Evolutionary conservation across 2,797 vertebrate species (phyloP).

Genomic region (Coranthus polyacanthus): DNA sequence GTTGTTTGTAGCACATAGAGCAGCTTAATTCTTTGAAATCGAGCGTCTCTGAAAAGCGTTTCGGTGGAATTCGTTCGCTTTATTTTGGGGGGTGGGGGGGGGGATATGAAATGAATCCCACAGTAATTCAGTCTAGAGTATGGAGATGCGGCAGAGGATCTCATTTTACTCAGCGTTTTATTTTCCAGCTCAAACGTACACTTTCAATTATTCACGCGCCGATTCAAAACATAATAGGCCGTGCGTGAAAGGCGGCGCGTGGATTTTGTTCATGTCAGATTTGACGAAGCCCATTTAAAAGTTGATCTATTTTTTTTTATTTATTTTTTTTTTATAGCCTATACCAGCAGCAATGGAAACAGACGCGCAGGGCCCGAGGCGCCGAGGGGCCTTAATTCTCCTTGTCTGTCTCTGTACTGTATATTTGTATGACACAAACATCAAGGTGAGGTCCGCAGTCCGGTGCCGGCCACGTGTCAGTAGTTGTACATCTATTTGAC

Average conservation of each 20-base stretch:
- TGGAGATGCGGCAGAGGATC: too few species aligned
- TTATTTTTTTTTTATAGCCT: neutral
- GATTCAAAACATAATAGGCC: neutral
- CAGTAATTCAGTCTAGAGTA: neutral
- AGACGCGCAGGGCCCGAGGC: neutral
- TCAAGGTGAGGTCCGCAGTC: constrained; percentile 76
- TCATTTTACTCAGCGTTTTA: neutral
- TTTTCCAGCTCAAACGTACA: neutral
- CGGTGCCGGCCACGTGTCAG: constrained; percentile 81
- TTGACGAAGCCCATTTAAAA: neutral
- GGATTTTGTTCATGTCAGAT: neutral
- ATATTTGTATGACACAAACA: constrained; percentile 82
- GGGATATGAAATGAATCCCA: neutral
- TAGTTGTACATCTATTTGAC: constrained; percentile 85
- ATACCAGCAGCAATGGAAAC: too few species aligned
- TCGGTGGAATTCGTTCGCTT: neutral
- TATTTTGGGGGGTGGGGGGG: too few species aligned
- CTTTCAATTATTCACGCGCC: neutral
- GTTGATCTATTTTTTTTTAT: neutral
- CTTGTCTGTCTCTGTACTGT: constrained; percentile 54
- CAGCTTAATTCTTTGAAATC: constrained; percentile 6
- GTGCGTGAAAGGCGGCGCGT: rapidly evolving
- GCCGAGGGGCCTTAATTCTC: constrained; percentile 39
- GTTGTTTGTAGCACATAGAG: constrained; percentile 15
- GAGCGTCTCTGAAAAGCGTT: neutral